Evolutionary conservation across 2,888 invertebrate genomes (phyloP).

Genomic region (Parnassius orleans): DNA sequence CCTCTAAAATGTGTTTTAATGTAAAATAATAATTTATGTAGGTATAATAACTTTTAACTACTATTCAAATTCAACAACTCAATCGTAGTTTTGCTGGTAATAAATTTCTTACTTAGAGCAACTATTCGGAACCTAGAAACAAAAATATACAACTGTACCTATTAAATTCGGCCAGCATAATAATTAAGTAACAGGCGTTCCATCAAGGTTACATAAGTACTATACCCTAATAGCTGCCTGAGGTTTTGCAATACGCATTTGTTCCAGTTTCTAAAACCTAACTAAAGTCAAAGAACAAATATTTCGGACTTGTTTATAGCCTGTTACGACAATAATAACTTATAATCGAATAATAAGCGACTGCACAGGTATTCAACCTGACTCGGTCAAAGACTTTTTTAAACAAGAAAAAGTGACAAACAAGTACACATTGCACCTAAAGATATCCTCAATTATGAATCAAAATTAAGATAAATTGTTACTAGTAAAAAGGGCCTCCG

Average conservation of each 20-base stretch:
- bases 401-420: too few relatives aligned
- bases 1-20: too few relatives aligned
- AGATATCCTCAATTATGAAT: too few relatives aligned
- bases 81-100: conserved; percentile 19
- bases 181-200: conserved; percentile 78
- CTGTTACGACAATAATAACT: conserved; percentile 52
- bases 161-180: conserved; percentile 68
- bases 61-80: conserved; percentile 10
- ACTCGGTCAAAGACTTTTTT: too few relatives aligned
- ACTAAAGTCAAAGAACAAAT: conserved; percentile 73
- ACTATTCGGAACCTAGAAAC: conserved; percentile 28
- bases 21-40: neutral
- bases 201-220: conserved; percentile 67
- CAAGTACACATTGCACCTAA: too few relatives aligned
- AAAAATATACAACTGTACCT: conserved; percentile 32
- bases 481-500: too few relatives aligned
- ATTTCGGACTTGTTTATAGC: conserved; percentile 67
- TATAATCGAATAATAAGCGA: conserved; percentile 52
- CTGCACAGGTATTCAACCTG: conserved; percentile 44
- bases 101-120: conserved; percentile 26
- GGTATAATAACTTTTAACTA: conserved; percentile 15
- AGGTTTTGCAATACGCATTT: conserved; percentile 48
- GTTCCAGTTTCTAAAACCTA: conserved; percentile 64
- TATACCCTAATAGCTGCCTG: conserved; percentile 64
- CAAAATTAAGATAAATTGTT: too few relatives aligned